Conservation (phyloP, 2,888 invertebrate genomes). For the Eledone cirrhosa region DNA sequence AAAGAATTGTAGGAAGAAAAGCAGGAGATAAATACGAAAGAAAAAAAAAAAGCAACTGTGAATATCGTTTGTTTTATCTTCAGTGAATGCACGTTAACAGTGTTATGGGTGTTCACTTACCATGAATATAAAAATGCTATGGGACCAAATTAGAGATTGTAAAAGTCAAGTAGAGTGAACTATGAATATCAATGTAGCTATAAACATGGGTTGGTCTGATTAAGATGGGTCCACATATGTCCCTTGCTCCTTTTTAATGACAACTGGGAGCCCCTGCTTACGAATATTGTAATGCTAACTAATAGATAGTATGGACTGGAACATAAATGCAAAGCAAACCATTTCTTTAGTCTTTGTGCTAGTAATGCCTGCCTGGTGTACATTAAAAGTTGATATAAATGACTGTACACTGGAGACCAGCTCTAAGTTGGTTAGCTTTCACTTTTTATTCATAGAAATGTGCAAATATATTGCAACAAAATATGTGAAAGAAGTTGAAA, state of each 20-base stretch:
- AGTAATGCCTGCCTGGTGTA: slow-evolving; percentile 25
- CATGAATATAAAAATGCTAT: slow-evolving; percentile 24
- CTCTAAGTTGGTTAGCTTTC: slow-evolving; percentile 18
- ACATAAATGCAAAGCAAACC: background rate
- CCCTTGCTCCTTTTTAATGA: slow-evolving; percentile 18
- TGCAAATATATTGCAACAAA: background rate
- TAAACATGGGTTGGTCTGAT: slow-evolving; percentile 23
- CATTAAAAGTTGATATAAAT: slow-evolving; percentile 25
- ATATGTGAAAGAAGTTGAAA: too few relatives aligned
- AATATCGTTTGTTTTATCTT: background rate
- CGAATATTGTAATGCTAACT: slow-evolving; percentile 20
- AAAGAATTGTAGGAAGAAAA: background rate
- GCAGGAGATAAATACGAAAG: background rate
- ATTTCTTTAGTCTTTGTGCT: background rate
- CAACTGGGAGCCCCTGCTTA: slow-evolving; percentile 9
- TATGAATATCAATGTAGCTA: slow-evolving; percentile 27
- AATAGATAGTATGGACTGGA: slow-evolving; percentile 15
- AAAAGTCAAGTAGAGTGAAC: slow-evolving; percentile 22
- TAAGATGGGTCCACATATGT: slow-evolving; percentile 12
- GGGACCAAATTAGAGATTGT: slow-evolving; percentile 17
- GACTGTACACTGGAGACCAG: slow-evolving; percentile 18
- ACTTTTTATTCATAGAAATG: slow-evolving; percentile 28
- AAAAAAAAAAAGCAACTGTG: background rate
- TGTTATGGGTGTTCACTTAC: slow-evolving; percentile 25
- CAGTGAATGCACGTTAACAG: slow-evolving; percentile 3